Evolutionary conservation across 2,888 invertebrate species (phyloP).

Genomic region (Belgica antarctica): DNA sequence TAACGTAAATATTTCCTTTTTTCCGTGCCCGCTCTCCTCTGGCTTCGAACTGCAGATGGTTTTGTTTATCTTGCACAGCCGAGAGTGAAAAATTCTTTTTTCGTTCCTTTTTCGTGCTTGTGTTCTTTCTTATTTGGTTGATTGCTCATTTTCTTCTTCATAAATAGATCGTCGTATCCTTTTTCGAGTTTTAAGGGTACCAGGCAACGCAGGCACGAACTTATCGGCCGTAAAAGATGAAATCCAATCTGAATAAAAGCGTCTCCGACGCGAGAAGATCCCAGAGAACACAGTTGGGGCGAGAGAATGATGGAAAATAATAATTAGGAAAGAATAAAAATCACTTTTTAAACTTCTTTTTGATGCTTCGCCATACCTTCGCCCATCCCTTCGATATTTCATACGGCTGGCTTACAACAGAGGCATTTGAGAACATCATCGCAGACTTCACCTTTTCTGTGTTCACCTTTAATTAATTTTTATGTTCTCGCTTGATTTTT

Average conservation of each 20-base stretch:
- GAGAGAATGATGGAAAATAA: slow-evolving; percentile 37
- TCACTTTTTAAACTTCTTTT: background rate
- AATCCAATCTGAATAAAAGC: background rate
- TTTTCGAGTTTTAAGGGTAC: slow-evolving; percentile 16
- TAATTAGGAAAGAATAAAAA: slow-evolving; percentile 29
- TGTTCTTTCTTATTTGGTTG: slow-evolving; percentile 35
- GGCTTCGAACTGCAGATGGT: slow-evolving; percentile 41
- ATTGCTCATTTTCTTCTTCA: slow-evolving; percentile 40
- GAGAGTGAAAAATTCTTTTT: slow-evolving; percentile 21
- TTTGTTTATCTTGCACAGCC: slow-evolving; percentile 41
- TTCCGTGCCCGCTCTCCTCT: background rate
- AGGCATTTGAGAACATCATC: slow-evolving; percentile 28
- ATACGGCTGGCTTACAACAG: background rate
- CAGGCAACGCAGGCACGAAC: background rate
- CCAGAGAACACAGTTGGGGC: background rate
- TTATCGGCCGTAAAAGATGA: background rate
- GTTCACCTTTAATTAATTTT: slow-evolving; percentile 42
- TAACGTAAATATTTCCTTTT: slow-evolving; percentile 24
- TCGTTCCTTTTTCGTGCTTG: slow-evolving; percentile 2
- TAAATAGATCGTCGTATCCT: slow-evolving; percentile 31
- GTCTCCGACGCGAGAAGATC: background rate
- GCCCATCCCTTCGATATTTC: slow-evolving; percentile 34
- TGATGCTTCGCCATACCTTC: no score
- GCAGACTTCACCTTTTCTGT: slow-evolving; percentile 43
- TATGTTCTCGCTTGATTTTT: slow-evolving; percentile 41